Percentiles rank a stretch among this genome's conserved stretches.
Evolutionary conservation across 53 echinoderm and acorn worm genomes (phyloP).

Genomic region (Paracentrotus lividus): DNA sequence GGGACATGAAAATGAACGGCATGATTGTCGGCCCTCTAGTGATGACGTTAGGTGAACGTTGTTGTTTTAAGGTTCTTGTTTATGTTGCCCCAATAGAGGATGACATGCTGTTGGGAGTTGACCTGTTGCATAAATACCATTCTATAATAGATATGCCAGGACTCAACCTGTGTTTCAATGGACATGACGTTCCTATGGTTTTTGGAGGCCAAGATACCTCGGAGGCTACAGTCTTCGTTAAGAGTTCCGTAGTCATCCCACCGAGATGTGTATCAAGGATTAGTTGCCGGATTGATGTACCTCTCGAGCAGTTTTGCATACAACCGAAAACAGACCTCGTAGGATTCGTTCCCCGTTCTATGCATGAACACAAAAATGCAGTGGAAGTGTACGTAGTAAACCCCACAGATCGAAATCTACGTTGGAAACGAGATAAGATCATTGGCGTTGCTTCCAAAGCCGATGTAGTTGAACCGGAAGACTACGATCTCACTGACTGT

Average conservation of each 20-base stretch:
- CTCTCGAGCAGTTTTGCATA: not conserved
- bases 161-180: not conserved
- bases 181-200: not conserved
- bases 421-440: not conserved
- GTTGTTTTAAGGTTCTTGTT: not conserved
- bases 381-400: not conserved
- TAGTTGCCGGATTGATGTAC: not conserved
- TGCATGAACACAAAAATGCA: not conserved
- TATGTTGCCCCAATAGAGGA: not conserved
- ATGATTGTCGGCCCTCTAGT: not conserved
- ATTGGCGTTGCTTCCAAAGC: not conserved
- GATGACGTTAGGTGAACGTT: not conserved
- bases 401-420: not conserved
- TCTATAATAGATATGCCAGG: not conserved
- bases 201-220: not conserved
- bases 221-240: not conserved
- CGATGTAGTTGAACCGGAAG: not conserved
- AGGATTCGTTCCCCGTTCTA: not conserved
- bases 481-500: not conserved
- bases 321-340: not conserved
- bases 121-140: not conserved
- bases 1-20: slow-evolving; percentile 67
- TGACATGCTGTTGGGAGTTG: not conserved
- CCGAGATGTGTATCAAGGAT: not conserved
- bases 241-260: not conserved